A percentile compares a stretch with the other conserved stretches of the same genome.
Evolutionary conservation across 2,888 invertebrate genomes (phyloP).

Genomic region (Graphium colonna): DNA sequence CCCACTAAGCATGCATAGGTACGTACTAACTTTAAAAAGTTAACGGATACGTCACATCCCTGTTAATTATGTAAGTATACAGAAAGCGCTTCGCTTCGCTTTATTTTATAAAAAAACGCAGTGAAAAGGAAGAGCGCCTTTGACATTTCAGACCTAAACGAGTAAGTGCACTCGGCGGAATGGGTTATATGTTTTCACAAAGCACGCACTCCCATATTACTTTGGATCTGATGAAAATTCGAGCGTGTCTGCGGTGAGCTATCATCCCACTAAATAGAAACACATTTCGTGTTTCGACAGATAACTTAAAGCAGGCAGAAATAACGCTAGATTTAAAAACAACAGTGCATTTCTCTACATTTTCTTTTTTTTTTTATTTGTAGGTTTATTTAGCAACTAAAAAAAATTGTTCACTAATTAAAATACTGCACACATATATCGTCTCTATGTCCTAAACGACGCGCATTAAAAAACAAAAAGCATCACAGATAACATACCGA

Average conservation of each 20-base stretch:
- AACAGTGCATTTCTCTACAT: no score
- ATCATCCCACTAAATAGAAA: no score
- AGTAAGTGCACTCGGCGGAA: slow-evolving; percentile 48
- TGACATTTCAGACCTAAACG: slow-evolving; percentile 58
- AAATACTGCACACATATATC: no score
- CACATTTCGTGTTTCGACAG: no score
- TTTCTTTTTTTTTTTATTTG: no score
- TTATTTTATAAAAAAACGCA: slow-evolving; percentile 56
- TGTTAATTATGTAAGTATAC: slow-evolving; percentile 66
- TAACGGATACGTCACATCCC: slow-evolving; percentile 47
- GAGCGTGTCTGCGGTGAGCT: not conserved
- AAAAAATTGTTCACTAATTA: no score
- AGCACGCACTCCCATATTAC: slow-evolving; percentile 25
- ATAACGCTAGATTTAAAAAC: no score
- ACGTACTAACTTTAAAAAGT: slow-evolving; percentile 52
- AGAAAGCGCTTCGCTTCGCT: slow-evolving; percentile 41
- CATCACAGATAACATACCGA: no score
- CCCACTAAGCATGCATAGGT: slow-evolving; percentile 43
- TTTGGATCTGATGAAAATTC: slow-evolving; percentile 17
- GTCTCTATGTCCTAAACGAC: no score
- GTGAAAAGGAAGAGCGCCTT: slow-evolving; percentile 74
- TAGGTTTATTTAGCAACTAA: no score
- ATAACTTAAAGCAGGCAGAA: no score
- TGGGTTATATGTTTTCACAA: slow-evolving; percentile 48
- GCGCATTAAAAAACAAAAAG: no score